Evolutionary conservation across 2,888 invertebrate genomes (phyloP).

Genomic region (Trypoxylon attenuatum): DNA sequence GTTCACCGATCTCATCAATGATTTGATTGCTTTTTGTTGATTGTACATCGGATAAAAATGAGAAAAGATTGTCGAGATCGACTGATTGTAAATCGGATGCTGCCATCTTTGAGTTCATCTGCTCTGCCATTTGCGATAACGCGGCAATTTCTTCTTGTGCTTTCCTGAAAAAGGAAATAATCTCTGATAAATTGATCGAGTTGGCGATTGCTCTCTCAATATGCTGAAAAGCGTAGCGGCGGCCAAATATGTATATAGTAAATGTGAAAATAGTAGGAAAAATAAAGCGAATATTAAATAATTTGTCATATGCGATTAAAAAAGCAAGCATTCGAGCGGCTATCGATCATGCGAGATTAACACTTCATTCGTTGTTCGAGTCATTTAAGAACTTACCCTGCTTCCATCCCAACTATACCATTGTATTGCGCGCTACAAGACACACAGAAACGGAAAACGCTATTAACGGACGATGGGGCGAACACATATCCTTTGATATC

Average conservation of each 20-base stretch:
- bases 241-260: too few species aligned
- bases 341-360: constrained; percentile 27
- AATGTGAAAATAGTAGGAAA: too few species aligned
- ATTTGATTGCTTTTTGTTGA: constrained; percentile 79
- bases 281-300: not conserved
- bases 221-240: constrained; percentile 8
- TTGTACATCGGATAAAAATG: constrained; percentile 88
- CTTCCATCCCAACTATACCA: constrained; percentile 76
- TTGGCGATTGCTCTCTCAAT: not conserved
- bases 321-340: constrained; percentile 24
- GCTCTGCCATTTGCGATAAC: constrained; percentile 84
- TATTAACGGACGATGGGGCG: constrained; percentile 43
- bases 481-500: constrained; percentile 13
- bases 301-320: constrained; percentile 2
- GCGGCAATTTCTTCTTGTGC: constrained; percentile 83
- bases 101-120: constrained; percentile 80
- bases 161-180: constrained; percentile 75
- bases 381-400: constrained; percentile 74
- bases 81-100: constrained; percentile 81
- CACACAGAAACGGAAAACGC: constrained; percentile 55
- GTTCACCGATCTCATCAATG: constrained; percentile 89
- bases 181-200: not conserved
- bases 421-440: constrained; percentile 76
- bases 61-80: constrained; percentile 92
- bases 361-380: constrained; percentile 33